Evolutionary conservation across 2,113 vertebrate species (phyloP), one percentile per base, ranked within the genome.

Genomic region (Sapajus apella): DNA sequence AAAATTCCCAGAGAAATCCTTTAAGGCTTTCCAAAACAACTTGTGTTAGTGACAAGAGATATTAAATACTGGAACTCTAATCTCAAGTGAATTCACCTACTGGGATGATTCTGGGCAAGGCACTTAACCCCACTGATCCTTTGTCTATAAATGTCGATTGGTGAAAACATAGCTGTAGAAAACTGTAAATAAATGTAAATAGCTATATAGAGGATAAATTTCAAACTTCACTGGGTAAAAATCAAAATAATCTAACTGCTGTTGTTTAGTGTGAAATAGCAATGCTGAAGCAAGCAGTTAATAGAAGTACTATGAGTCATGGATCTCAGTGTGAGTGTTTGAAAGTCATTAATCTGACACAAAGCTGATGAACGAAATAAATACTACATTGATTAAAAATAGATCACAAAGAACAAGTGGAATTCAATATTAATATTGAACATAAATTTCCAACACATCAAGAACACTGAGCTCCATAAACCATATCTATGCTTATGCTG

Each of bases 181-280:
- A 89, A 11, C n/a, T 95, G 52, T 81, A 82, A 86, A 95, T 95
- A 86, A 91, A 77, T 58, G 47, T 47, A 83, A 91, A 87, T 43
- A 47, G 40, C 72, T 96, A 75, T 55, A 64, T 56, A 68, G 23
- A 94, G 70, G 96, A 87, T 70, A 12, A 91, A 82, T 81, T 93
- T 47, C 73, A 92, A 50, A 23, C 14, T 77, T 96, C 88, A 37
- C 13, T 43, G 23, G 20, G 50, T n/a, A 84, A 92, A 89, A 91
- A 70, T 83, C 30, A 81, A 93, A 90, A 50, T 47, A 87, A 85
- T 80, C 13, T 13, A 94, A 89, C 43, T 73, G 66, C 25, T 86
- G 43, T 93, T 86, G 56, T 94, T 94, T 79, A 89, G 21, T n/a
- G 75, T 66, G 47, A 89, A 86, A 79, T 13, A 82, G 80, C 40